Percentiles rank a stretch among this genome's conserved stretches.
These are phyloP conservation scores for Caenorhabditis zanzibari DNA, from an alignment of 2,888 invertebrate species.

Conservation along the genomic window DNA sequence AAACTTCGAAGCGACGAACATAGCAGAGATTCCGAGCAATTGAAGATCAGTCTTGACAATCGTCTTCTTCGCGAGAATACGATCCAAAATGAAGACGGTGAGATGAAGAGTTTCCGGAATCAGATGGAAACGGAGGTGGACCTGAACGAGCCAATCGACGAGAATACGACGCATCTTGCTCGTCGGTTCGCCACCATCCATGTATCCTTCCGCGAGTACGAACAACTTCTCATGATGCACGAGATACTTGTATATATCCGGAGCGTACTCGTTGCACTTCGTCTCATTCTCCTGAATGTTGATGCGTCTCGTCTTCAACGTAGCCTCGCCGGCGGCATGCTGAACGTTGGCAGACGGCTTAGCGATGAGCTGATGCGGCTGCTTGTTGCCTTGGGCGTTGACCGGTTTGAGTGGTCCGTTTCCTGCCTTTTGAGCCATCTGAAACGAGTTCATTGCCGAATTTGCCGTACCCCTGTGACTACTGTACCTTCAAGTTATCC, in stretches of 20 bases:
- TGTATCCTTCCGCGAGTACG: slow-evolving; percentile 57
- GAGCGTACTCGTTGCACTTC: slow-evolving; percentile 88
- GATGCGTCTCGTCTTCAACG: slow-evolving; percentile 27
- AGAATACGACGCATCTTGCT: slow-evolving; percentile 93
- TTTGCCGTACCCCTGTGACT: no score
- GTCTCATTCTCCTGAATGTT: slow-evolving; percentile 56
- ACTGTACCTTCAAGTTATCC: slow-evolving; percentile 27
- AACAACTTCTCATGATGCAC: slow-evolving; percentile 64
- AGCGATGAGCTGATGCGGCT: neutral
- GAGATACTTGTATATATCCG: slow-evolving; percentile 89
- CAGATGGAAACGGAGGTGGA: slow-evolving; percentile 88
- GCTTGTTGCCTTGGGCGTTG: slow-evolving; percentile 35
- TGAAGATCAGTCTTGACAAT: slow-evolving; percentile 72
- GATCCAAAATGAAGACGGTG: slow-evolving; percentile 92
- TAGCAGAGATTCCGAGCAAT: slow-evolving; percentile 83
- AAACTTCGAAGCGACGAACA: slow-evolving; percentile 94
- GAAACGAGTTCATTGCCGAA: neutral
- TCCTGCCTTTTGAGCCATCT: slow-evolving; percentile 32
- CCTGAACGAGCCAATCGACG: slow-evolving; percentile 92
- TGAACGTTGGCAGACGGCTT: slow-evolving; percentile 22
- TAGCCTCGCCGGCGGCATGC: neutral
- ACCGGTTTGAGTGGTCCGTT: slow-evolving; percentile 53
- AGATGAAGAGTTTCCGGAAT: slow-evolving; percentile 93
- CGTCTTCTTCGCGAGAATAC: slow-evolving; percentile 89
- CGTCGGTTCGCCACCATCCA: slow-evolving; percentile 84